A percentile compares a stretch with the other conserved stretches of the same genome.
Conservation (phyloP, 2,888 invertebrate species). For the Podotricha telesiphe region DNA sequence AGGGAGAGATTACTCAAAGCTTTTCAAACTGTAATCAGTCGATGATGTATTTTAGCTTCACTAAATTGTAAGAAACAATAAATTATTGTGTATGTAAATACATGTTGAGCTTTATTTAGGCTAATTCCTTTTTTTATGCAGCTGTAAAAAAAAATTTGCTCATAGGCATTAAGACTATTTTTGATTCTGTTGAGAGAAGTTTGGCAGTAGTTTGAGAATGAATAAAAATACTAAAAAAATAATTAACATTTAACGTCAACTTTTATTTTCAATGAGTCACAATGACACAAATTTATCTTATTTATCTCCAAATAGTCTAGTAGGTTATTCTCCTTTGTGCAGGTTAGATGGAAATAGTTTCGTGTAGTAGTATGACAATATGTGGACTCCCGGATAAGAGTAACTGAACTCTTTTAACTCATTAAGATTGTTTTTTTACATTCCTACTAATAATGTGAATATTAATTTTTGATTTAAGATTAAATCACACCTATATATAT, state of each 20-base stretch:
- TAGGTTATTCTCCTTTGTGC: conserved; percentile 41
- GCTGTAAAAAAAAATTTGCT: conserved; percentile 52
- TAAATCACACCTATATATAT: neutral
- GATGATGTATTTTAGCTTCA: conserved; percentile 83
- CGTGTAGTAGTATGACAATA: conserved; percentile 4
- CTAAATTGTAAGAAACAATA: conserved; percentile 84
- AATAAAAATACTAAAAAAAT: conserved; percentile 32
- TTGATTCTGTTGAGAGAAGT: conserved; percentile 22
- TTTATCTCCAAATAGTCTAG: conserved; percentile 38
- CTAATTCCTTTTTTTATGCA: conserved; percentile 62
- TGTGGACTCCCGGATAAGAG: neutral
- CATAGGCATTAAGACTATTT: conserved; percentile 50
- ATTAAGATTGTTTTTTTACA: neutral
- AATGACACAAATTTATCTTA: conserved; percentile 23
- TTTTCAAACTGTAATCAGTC: conserved; percentile 81
- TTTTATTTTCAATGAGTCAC: conserved; percentile 29
- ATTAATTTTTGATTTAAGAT: no score
- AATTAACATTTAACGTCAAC: conserved; percentile 22
- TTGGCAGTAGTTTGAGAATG: conserved; percentile 30
- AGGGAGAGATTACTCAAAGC: conserved; percentile 77
- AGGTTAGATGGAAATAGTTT: conserved; percentile 35
- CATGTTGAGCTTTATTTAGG: conserved; percentile 79
- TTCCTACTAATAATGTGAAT: neutral
- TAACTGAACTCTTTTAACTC: no score
- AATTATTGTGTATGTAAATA: conserved; percentile 84